These are phyloP conservation scores for Sinocyclocheilus anshuiensis DNA, from an alignment of 2,113 vertebrate genomes.

Conservation along the genomic window DNA sequence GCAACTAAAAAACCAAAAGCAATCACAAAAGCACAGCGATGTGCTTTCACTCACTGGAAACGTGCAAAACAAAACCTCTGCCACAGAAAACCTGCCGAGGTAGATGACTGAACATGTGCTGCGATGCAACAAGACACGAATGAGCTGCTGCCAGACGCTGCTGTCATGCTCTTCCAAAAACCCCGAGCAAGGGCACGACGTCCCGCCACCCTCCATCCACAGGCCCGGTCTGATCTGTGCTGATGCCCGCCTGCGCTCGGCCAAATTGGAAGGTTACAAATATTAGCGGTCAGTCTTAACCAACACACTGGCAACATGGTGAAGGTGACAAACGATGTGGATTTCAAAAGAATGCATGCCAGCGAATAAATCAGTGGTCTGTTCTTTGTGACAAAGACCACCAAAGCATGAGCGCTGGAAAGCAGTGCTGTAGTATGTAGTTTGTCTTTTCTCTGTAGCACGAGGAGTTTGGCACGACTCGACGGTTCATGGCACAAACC, in stretches of 20 bases:
- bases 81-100: neutral
- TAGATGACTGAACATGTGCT: constrained; percentile 5
- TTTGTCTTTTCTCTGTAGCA: neutral
- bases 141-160: neutral
- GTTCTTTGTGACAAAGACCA: neutral
- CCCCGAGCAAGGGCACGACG: neutral
- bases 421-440: neutral
- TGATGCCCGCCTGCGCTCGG: neutral
- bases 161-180: constrained; percentile 17
- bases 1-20: neutral
- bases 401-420: neutral
- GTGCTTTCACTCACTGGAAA: neutral
- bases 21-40: neutral
- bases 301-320: neutral
- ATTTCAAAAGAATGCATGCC: neutral
- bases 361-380: neutral
- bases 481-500: neutral
- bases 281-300: constrained; percentile 2
- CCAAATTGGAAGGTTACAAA: constrained; percentile 3
- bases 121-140: constrained; percentile 2
- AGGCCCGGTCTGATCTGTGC: neutral
- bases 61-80: neutral
- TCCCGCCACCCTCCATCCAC: neutral
- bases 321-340: neutral
- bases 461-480: neutral